These are phyloP conservation scores for Yoshiicerus persimilis DNA, from an alignment of 1,140 invertebrate species.

Conservation along the genomic window DNA sequence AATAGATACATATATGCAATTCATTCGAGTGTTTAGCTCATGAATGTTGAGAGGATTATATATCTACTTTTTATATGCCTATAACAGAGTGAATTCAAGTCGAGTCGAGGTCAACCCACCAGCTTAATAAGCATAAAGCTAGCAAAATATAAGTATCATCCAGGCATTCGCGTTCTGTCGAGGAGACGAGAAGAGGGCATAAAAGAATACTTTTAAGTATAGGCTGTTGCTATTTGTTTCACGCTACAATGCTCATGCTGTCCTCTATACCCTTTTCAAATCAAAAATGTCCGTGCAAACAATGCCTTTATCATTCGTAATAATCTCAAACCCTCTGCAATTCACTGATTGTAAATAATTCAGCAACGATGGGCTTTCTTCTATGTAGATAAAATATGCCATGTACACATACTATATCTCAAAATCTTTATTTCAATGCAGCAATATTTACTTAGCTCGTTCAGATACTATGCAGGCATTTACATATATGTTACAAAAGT, in stretches of 20 bases:
- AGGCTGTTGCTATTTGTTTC: constrained; percentile 37
- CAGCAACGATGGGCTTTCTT: background rate
- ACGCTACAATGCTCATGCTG: constrained; percentile 47
- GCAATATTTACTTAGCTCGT: background rate
- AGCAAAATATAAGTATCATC: background rate
- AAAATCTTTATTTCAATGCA: background rate
- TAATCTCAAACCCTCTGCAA: constrained; percentile 30
- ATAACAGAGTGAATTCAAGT: background rate
- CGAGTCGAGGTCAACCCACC: constrained; percentile 22
- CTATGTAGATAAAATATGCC: background rate
- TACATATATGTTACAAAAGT: background rate
- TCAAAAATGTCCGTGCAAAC: constrained; percentile 47
- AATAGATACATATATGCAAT: background rate
- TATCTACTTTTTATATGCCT: background rate
- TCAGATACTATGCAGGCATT: too few relatives aligned
- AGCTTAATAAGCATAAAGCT: background rate
- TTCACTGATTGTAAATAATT: constrained; percentile 10
- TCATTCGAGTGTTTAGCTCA: background rate
- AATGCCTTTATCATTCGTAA: constrained; percentile 40
- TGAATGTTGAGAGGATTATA: background rate
- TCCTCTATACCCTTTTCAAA: constrained; percentile 42
- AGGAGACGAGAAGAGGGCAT: background rate
- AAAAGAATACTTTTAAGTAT: background rate
- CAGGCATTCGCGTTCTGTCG: background rate
- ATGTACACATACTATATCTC: background rate